Evolutionary conservation across 2,113 vertebrate species (phyloP).

Genomic region (Rhynchomys soricoides): DNA sequence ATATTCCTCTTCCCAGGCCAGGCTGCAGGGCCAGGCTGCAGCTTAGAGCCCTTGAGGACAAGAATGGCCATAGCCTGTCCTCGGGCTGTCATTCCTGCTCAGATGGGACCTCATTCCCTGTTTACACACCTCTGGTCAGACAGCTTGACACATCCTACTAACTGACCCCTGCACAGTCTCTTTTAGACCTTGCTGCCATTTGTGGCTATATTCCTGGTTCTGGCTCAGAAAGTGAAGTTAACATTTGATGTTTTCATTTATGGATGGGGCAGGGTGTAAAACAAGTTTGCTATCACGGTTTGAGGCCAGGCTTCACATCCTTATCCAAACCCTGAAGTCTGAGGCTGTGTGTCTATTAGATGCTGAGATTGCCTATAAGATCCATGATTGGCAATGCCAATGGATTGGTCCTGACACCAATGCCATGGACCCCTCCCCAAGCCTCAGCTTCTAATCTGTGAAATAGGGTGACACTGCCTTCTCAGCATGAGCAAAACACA

Average conservation of each 20-base stretch:
- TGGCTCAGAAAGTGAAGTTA: background rate
- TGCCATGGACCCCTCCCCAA: background rate
- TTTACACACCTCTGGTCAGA: fast-evolving
- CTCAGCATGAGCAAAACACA: background rate
- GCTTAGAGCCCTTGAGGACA: background rate
- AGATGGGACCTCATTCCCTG: background rate
- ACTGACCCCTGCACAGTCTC: fast-evolving
- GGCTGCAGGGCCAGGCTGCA: background rate
- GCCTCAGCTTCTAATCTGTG: background rate
- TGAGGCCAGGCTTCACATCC: background rate
- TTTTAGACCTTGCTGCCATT: background rate
- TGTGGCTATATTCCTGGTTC: background rate
- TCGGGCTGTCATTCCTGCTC: no score
- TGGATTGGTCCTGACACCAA: background rate
- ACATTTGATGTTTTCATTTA: background rate
- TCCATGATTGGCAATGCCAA: fast-evolving
- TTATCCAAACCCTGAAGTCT: background rate
- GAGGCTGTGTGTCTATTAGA: background rate
- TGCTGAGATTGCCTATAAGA: no score
- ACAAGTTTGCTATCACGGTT: background rate
- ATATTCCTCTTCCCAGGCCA: background rate
- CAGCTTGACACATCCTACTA: background rate
- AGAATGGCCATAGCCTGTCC: background rate
- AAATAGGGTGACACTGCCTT: no score
- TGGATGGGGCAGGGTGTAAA: no score